Evolutionary conservation across 1,140 invertebrate species (phyloP), one percentile per base, ranked within the genome.

Genomic region (Campoletis sonorensis): DNA sequence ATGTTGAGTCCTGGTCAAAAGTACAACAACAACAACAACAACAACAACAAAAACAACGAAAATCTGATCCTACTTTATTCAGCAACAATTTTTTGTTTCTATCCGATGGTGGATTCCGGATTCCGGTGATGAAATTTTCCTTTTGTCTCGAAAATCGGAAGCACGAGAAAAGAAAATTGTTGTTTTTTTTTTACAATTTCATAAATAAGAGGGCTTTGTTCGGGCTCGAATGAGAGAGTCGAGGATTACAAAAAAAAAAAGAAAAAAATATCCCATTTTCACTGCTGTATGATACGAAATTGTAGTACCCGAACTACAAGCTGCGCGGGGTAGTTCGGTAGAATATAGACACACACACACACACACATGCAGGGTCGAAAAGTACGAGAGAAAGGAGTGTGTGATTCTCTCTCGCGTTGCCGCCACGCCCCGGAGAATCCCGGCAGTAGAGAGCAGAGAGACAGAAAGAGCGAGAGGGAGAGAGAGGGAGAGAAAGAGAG

Each of bases 341-440:
- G 15, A 70, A n/a, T 18, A 18, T 27, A 70, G 1, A 30, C 30
- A 33, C 26, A 30, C 26, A 15, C 26, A 15, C 64, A 8, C 3
- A 68, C 13, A 33, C 4, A 70, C 23, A 26, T 13, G 13, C 11
- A 26, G 5, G 2, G 13, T 15, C 23, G 16, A 70, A 70, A 30
- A 70, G 30, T 13, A 13, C 67, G 67, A 77, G 73, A 11, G 73
- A 54, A 61, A 13, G 27, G 37, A 78, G 76, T 30, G 18, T 78
- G 54, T 64, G 45, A 67, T 78, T 78, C 76, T 21, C 30, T 58
- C 76, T 54, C 51, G 16, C 76, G 51, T 64, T 49, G 61, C 54
- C 76, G 76, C 76, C 76, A 78, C 76, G 76, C 30, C 76, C 73
- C 76, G 76, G 76, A 37, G 33, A 78, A 78, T 16, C 73, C 73